Evolutionary conservation across 2,797 vertebrate genomes (phyloP).

Genomic region (Onychomys leucogaster): DNA sequence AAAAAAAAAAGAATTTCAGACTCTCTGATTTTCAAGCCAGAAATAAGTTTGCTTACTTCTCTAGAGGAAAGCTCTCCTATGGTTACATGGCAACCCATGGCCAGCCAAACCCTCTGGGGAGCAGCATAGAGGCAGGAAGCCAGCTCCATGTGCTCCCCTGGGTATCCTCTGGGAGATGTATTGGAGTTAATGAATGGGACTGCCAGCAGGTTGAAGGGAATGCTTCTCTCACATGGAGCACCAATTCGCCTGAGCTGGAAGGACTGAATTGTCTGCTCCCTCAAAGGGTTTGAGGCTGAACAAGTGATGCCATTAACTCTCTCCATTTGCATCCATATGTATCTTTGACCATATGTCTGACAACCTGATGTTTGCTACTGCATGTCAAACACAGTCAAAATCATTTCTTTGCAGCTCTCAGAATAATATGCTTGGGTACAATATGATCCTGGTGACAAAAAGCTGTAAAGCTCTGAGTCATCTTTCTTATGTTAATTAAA

Average conservation of each 20-base stretch:
- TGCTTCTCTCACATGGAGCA: background rate
- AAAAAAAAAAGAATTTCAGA: background rate
- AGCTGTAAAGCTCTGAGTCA: slow-evolving; percentile 69
- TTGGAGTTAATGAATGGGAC: background rate
- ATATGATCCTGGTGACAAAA: slow-evolving; percentile 67
- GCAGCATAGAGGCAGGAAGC: background rate
- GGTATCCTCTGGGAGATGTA: background rate
- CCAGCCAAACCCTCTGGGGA: background rate
- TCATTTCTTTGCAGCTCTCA: slow-evolving; percentile 27
- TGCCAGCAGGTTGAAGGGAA: background rate
- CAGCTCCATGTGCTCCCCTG: background rate
- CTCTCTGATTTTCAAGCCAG: slow-evolving; percentile 17
- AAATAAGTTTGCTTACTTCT: background rate
- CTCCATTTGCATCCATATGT: background rate
- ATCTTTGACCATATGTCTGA: slow-evolving; percentile 32
- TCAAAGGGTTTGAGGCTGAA: background rate
- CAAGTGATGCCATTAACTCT: slow-evolving; percentile 46
- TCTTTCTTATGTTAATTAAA: slow-evolving; percentile 78
- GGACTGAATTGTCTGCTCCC: slow-evolving; percentile 21
- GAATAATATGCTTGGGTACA: slow-evolving; percentile 62
- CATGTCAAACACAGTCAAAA: slow-evolving; percentile 42
- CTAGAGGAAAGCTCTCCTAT: background rate
- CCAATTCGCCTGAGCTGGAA: slow-evolving; percentile 24
- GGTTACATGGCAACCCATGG: background rate
- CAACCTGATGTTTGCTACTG: background rate